These are phyloP conservation scores for Homalodisca vitripennis DNA, from an alignment of 1,140 invertebrate species.

Conservation along the genomic window DNA sequence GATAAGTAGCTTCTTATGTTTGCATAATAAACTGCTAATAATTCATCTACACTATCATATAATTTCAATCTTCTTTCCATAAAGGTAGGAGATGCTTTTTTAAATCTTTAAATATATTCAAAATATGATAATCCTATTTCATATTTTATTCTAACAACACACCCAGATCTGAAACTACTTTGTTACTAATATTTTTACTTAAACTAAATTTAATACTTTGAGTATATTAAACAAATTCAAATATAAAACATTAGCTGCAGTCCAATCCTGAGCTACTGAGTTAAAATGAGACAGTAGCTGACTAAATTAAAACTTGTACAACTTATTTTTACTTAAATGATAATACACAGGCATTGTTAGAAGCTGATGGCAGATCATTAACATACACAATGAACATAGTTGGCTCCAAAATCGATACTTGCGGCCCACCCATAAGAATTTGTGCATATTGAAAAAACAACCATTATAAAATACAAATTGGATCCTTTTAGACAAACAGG, in stretches of 20 bases:
- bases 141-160: no score
- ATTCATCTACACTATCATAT: no score
- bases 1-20: no score
- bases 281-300: slow-evolving; percentile 3
- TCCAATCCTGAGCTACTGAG: slow-evolving; percentile 5
- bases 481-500: slow-evolving; percentile 3
- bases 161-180: neutral
- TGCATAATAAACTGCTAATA: no score
- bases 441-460: neutral
- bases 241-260: slow-evolving; percentile 5
- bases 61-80: no score
- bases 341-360: neutral
- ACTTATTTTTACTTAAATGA: neutral
- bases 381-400: slow-evolving; percentile 5
- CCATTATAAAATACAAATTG: slow-evolving; percentile 1
- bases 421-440: neutral
- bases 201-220: neutral
- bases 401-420: neutral
- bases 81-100: no score
- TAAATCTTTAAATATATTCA: no score
- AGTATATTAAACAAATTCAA: neutral
- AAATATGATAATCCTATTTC: no score
- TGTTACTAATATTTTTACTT: neutral
- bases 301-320: neutral
- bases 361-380: slow-evolving; percentile 4